Evolutionary conservation across 1,140 invertebrate species (phyloP), one percentile per base, ranked within the genome.

Genomic region (Aphelenchoides fujianensis): DNA sequence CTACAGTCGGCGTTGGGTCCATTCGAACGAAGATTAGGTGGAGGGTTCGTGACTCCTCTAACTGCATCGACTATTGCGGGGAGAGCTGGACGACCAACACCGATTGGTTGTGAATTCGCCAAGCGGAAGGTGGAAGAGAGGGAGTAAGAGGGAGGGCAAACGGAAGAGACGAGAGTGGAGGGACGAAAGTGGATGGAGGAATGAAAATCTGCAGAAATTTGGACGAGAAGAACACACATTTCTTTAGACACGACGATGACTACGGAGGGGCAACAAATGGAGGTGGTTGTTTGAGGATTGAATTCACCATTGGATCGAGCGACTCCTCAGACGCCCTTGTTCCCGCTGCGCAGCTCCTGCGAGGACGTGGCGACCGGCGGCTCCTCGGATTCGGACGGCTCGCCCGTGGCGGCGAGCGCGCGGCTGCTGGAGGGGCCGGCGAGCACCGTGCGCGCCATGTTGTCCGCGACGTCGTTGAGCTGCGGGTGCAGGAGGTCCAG

Each of bases 401-500:
- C n/a, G n/a, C n/a, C n/a, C n/a, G n/a, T n/a, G 59, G 36, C n/a
- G 28, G n/a, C 27, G 59, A 61, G 36, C 2, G 28, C 2, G n/a
- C n/a, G n/a, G n/a, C 16, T 19, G 19, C n/a, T 61, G n/a, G n/a
- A 19, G 32, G 37, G 28, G 31, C 53, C 30, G 27, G 7, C 55
- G 55, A 7, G 5, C 27, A 16, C 34, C 5, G 55, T 23, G 5
- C 5, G 5, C 55, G 55, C 28, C 41, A 59, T 30, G 5, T 59
- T 19, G n/a, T 66, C 63, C n/a, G 31, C 31, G 30, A 69, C 30
- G 1, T 69, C 67, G 57, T 78, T 67, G 16, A 78, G 34, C 2
- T 76, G 34, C 19, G 73, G 37, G 30, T 70, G 59, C n/a, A 75
- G 69, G 53, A 78, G 55, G n/a, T 78, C 69, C 5, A 78, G 48